Percentiles rank a stretch among this genome's conserved stretches.
These are phyloP conservation scores for Catharus ustulatus DNA, from an alignment of 2,797 vertebrate species.

Conservation along the genomic window DNA sequence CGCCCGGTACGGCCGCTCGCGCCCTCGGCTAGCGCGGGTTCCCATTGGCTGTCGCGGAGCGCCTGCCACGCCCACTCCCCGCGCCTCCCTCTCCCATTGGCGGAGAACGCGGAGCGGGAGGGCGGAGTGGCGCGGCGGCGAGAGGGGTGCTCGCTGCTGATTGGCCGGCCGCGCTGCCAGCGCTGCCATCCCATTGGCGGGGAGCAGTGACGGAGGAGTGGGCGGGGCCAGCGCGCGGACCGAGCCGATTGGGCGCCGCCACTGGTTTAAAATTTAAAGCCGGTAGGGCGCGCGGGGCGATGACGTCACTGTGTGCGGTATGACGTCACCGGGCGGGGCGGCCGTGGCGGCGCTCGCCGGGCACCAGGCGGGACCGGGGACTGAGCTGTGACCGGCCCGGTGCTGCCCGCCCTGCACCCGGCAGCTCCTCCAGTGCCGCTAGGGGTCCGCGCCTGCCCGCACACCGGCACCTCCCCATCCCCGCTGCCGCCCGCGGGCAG, in stretches of 20 bases:
- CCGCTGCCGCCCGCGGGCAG: too few relatives aligned
- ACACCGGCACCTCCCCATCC: background rate
- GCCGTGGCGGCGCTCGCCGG: rapidly evolving
- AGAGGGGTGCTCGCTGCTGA: background rate
- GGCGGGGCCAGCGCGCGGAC: rapidly evolving
- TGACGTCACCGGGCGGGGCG: background rate
- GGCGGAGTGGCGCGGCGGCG: rapidly evolving
- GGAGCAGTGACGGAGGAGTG: rapidly evolving
- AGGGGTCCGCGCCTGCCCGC: background rate
- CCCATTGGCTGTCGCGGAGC: background rate
- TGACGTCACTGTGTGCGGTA: rapidly evolving
- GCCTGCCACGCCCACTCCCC: rapidly evolving
- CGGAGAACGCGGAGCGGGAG: background rate
- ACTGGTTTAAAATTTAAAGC: slow-evolving; percentile 56
- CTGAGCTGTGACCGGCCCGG: too few relatives aligned
- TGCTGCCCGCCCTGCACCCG: rapidly evolving
- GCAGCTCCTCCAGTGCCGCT: background rate
- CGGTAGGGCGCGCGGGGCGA: rapidly evolving
- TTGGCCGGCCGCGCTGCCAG: background rate
- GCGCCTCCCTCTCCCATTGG: background rate
- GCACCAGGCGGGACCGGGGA: rapidly evolving
- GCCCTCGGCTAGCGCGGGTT: background rate
- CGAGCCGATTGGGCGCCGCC: background rate
- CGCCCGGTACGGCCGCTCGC: background rate
- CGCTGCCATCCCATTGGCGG: background rate